phyloP scores from a whole-genome alignment of 2,113 vertebrate genomes.

The Bambusicola thoracicus region DNA sequence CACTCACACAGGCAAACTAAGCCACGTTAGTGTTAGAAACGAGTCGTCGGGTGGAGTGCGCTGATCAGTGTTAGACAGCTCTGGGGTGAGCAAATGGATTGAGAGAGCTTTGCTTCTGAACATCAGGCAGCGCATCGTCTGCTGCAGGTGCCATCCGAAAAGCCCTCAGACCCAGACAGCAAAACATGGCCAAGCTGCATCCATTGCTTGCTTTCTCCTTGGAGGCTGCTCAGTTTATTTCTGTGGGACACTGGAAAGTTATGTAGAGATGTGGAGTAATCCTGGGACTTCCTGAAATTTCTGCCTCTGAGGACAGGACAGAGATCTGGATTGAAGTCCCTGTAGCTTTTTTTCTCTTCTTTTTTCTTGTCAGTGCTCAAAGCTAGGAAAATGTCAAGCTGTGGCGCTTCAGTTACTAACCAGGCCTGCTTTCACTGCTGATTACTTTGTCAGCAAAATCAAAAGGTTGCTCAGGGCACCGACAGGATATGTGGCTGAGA shows the following conservation, averaged over 20 bases:
- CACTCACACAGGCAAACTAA: background rate
- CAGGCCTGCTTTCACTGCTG: background rate
- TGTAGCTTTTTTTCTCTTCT: background rate
- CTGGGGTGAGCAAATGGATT: background rate
- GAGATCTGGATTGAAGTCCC: background rate
- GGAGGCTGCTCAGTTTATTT: background rate
- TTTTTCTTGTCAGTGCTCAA: background rate
- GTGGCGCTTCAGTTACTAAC: background rate
- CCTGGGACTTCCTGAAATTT: background rate
- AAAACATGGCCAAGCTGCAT: background rate
- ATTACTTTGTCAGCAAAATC: background rate
- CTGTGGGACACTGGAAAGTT: background rate
- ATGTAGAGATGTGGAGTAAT: rapidly evolving
- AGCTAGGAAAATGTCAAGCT: background rate
- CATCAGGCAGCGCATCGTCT: background rate
- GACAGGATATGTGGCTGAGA: background rate
- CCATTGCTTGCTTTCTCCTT: background rate
- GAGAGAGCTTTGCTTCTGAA: background rate
- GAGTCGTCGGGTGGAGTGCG: background rate
- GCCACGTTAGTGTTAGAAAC: background rate
- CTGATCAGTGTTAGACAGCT: background rate
- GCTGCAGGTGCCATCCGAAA: background rate
- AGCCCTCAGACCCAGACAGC: background rate
- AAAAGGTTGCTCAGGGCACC: background rate
- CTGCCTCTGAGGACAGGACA: background rate